A percentile compares a stretch with the other conserved stretches of the same genome.
Evolutionary conservation across 2,888 invertebrate species (phyloP).

Genomic region (Ernsta delagoae): DNA sequence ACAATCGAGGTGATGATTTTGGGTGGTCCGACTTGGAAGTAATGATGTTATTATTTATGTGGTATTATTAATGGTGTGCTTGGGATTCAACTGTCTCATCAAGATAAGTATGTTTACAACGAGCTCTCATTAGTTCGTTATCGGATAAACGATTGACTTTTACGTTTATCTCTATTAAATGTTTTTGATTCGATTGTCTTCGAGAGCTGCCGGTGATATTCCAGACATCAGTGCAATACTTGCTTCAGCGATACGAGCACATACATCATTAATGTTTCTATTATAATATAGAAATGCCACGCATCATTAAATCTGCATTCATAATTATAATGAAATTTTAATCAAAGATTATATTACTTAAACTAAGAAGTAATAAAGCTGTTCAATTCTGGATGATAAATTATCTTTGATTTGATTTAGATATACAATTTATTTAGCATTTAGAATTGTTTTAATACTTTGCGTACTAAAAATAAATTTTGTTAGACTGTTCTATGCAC

Average conservation of each 20-base stretch:
- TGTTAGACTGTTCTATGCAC: background rate
- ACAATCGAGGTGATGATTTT: constrained; percentile 78
- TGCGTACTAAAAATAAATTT: no score
- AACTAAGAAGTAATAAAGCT: no score
- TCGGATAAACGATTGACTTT: constrained; percentile 76
- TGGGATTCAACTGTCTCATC: constrained; percentile 70
- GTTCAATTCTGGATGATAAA: no score
- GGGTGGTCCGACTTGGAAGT: constrained; percentile 75
- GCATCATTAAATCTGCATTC: no score
- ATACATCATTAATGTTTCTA: background rate
- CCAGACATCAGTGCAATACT: constrained; percentile 26
- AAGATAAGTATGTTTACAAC: constrained; percentile 79
- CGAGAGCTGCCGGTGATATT: constrained; percentile 50
- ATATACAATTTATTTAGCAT: no score
- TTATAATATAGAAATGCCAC: background rate
- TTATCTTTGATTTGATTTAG: no score
- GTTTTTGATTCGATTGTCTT: constrained; percentile 67
- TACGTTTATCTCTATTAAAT: constrained; percentile 64
- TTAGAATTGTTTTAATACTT: no score
- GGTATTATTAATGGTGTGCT: constrained; percentile 74
- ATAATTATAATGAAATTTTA: no score
- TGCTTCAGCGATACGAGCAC: background rate
- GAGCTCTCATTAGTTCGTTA: constrained; percentile 75
- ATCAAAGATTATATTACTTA: no score
- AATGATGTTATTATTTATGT: constrained; percentile 81